Evolutionary conservation across 2,888 invertebrate genomes (phyloP).

Genomic region (Unio delphinus): DNA sequence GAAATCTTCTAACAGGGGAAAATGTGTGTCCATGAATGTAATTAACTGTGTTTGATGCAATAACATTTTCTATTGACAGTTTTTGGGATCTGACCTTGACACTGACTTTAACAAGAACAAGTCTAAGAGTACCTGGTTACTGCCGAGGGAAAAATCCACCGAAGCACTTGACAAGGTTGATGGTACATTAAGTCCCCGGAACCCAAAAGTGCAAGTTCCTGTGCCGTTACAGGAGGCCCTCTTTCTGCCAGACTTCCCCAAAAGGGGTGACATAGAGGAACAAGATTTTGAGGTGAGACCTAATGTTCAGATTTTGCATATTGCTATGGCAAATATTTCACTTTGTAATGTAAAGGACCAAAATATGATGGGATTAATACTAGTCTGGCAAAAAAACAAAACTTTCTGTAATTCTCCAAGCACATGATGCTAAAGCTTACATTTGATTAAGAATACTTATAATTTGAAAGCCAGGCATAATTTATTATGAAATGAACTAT

Average conservation of each 20-base stretch:
- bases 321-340: too few relatives aligned
- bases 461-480: too few relatives aligned
- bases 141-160: conserved; percentile 42
- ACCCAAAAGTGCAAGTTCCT: conserved; percentile 75
- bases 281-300: conserved; percentile 73
- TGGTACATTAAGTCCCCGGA: conserved; percentile 16
- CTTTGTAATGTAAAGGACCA: neutral
- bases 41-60: too few relatives aligned
- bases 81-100: neutral
- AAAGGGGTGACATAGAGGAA: conserved; percentile 77
- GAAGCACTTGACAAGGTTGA: conserved; percentile 33
- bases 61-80: neutral
- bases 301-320: neutral
- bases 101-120: conserved; percentile 44
- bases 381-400: too few relatives aligned
- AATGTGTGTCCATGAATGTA: neutral
- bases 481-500: too few relatives aligned
- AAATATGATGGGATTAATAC: neutral
- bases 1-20: neutral
- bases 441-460: too few relatives aligned
- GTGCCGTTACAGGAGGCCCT: conserved; percentile 86
- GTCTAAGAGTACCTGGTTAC: conserved; percentile 42
- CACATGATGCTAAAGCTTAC: too few relatives aligned
- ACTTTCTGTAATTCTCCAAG: too few relatives aligned
- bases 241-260: conserved; percentile 90